A percentile compares a stretch with the other conserved stretches of the same genome.
Evolutionary conservation across 2,113 vertebrate genomes (phyloP).

Genomic region (Plecturocebus donacophilus): DNA sequence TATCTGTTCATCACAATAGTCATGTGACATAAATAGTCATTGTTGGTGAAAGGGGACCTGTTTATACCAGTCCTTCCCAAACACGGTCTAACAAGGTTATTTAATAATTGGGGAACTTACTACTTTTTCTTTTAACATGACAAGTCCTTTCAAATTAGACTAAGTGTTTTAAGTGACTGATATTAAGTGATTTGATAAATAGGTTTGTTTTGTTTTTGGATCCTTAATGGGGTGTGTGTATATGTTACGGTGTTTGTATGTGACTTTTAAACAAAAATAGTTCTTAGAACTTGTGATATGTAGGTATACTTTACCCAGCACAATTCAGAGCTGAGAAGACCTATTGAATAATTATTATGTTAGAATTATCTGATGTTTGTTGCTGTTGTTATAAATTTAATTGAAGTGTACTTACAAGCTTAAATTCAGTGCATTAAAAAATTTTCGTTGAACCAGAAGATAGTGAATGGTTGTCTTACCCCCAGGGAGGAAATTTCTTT

Average conservation of each 20-base stretch:
- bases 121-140: slow-evolving; percentile 13
- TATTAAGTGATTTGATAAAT: background rate
- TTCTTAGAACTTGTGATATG: background rate
- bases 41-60: background rate
- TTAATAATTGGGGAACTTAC: background rate
- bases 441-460: background rate
- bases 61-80: background rate
- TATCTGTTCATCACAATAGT: background rate
- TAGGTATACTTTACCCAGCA: background rate
- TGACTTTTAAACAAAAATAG: background rate
- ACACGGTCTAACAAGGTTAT: background rate
- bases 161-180: background rate
- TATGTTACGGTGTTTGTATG: background rate
- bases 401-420: background rate
- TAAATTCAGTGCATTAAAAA: slow-evolving; percentile 1
- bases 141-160: background rate
- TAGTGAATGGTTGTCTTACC: background rate
- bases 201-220: background rate
- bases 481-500: background rate
- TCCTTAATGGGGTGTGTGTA: background rate
- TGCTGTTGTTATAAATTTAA: background rate
- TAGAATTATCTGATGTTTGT: background rate
- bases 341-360: background rate
- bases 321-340: slow-evolving; percentile 8
- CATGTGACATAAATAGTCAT: background rate